These are phyloP conservation scores for Oriolus oriolus DNA, from an alignment of 2,113 vertebrate species.

Conservation along the genomic window DNA sequence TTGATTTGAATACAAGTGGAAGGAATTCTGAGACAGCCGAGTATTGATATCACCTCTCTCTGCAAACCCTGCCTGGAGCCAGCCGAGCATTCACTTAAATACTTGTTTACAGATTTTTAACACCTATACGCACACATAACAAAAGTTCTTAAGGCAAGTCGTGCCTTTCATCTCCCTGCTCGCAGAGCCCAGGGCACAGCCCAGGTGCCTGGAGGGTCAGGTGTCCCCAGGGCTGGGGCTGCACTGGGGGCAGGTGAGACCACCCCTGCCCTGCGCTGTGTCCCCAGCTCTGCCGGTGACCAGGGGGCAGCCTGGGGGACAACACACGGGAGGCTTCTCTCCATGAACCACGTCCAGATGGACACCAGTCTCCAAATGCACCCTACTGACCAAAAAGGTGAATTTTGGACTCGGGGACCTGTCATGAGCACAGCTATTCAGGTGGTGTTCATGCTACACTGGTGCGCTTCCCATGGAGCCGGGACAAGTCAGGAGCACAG, in stretches of 20 bases:
- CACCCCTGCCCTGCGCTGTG: rapidly evolving
- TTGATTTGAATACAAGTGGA: background rate
- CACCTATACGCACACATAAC: background rate
- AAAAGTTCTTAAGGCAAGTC: background rate
- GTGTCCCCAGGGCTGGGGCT: background rate
- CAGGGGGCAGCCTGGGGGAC: rapidly evolving
- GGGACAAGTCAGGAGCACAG: background rate
- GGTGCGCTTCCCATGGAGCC: background rate
- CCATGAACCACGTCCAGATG: rapidly evolving
- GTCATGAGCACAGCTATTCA: rapidly evolving
- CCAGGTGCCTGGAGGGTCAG: rapidly evolving
- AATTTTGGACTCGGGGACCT: background rate
- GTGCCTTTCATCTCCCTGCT: background rate
- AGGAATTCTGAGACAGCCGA: background rate
- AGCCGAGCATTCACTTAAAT: background rate
- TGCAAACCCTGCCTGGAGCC: background rate
- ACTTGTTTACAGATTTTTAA: background rate
- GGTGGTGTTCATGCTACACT: background rate
- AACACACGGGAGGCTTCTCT: rapidly evolving
- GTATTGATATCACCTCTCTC: background rate
- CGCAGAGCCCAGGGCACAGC: rapidly evolving
- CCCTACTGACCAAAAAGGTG: background rate
- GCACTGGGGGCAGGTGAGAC: background rate
- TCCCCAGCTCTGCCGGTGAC: rapidly evolving
- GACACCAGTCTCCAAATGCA: background rate